Conservation (phyloP, 2,113 vertebrate species). For the Ochotona curzoniae region DNA sequence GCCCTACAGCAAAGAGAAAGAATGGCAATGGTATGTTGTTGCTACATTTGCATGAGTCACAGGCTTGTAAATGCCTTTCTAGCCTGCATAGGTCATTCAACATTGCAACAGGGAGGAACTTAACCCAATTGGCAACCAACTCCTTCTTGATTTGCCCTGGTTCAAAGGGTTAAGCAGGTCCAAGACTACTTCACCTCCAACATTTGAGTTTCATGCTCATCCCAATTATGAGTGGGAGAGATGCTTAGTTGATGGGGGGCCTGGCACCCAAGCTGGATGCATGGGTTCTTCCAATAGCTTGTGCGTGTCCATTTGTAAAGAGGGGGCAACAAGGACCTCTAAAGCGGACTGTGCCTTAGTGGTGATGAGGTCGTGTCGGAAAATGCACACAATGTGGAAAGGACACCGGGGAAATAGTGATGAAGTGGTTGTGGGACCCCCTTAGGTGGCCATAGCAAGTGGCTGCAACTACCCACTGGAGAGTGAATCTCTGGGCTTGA, state of each 20-base stretch:
- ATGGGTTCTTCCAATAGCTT: conserved; percentile 49
- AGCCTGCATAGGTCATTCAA: conserved; percentile 39
- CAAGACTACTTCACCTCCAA: background rate
- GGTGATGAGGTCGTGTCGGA: conserved; percentile 3
- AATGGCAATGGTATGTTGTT: conserved; percentile 29
- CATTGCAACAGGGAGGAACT: conserved; percentile 23
- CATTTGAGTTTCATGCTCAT: conserved; percentile 36
- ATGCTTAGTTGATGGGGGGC: background rate
- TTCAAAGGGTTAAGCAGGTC: conserved; percentile 62
- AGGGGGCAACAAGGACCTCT: background rate
- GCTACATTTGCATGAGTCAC: conserved; percentile 52
- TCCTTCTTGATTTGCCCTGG: conserved; percentile 39
- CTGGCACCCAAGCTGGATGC: background rate
- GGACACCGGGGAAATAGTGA: background rate
- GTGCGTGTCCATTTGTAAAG: conserved; percentile 30
- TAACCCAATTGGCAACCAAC: conserved; percentile 4
- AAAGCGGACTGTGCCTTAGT: background rate
- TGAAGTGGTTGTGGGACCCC: background rate
- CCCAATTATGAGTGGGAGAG: conserved; percentile 19
- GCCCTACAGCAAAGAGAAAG: conserved; percentile 20
- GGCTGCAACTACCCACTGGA: background rate
- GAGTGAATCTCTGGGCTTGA: conserved; percentile 7
- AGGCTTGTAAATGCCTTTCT: conserved; percentile 57
- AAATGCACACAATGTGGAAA: background rate
- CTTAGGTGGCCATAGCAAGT: background rate